Percentiles rank a stretch among this genome's conserved stretches.
Evolutionary conservation across 2,113 vertebrate species (phyloP).

Genomic region (Colossoma macropomum): DNA sequence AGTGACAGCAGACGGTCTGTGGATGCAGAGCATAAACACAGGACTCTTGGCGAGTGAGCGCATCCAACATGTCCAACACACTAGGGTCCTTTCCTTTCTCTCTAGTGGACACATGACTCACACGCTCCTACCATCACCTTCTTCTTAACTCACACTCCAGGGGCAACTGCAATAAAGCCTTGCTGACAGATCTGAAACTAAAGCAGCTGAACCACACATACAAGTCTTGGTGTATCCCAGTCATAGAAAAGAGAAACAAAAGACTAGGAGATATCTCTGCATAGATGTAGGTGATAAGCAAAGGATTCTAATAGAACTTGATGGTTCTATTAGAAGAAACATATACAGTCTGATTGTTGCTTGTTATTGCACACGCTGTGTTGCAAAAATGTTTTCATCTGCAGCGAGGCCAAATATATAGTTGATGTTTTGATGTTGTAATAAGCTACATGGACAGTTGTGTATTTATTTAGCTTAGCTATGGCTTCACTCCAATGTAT

Average conservation of each 20-base stretch:
- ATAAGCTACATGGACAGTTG: too few relatives aligned
- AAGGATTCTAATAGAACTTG: too few relatives aligned
- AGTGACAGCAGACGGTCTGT: constrained; percentile 4
- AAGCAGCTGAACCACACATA: neutral
- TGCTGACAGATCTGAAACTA: neutral
- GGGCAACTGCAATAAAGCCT: constrained; percentile 3
- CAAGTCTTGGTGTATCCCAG: neutral
- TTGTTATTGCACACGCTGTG: too few relatives aligned
- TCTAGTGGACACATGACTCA: constrained; percentile 2
- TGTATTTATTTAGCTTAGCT: too few relatives aligned
- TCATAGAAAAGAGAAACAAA: neutral
- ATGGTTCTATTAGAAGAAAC: too few relatives aligned
- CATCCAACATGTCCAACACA: neutral
- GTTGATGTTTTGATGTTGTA: too few relatives aligned
- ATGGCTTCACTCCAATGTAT: too few relatives aligned
- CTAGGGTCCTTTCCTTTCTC: neutral
- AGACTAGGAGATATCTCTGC: too few relatives aligned
- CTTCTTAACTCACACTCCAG: constrained; percentile 4
- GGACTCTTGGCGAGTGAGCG: neutral
- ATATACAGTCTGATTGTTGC: too few relatives aligned
- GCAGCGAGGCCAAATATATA: too few relatives aligned
- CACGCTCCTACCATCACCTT: neutral
- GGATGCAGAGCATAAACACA: constrained; percentile 7
- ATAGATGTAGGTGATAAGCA: too few relatives aligned
- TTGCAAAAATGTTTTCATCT: too few relatives aligned